Evolutionary conservation across 2,888 invertebrate genomes (phyloP).

Genomic region (Plemyria rubiginata): DNA sequence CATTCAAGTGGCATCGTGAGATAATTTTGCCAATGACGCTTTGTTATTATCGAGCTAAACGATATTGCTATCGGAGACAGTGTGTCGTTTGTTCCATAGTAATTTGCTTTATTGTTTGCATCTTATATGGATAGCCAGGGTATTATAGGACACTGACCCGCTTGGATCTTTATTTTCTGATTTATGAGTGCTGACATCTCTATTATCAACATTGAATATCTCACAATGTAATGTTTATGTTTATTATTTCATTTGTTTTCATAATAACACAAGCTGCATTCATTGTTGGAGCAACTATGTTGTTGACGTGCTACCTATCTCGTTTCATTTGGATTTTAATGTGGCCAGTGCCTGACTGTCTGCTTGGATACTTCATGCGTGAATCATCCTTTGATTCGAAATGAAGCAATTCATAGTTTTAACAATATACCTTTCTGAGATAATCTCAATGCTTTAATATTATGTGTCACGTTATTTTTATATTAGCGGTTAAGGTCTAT

Average conservation of each 20-base stretch:
- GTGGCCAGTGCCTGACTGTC: slow-evolving; percentile 21
- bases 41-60: slow-evolving; percentile 45
- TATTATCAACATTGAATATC: slow-evolving; percentile 48
- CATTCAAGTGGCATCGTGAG: slow-evolving; percentile 27
- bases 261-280: slow-evolving; percentile 39
- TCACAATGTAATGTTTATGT: slow-evolving; percentile 36
- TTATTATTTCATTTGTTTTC: slow-evolving; percentile 38
- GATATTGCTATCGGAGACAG: slow-evolving; percentile 50
- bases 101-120: slow-evolving; percentile 67
- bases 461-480: neutral
- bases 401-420: slow-evolving; percentile 41
- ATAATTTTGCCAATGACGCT: slow-evolving; percentile 44
- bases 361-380: slow-evolving; percentile 46
- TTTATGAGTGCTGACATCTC: slow-evolving; percentile 59
- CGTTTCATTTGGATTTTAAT: slow-evolving; percentile 51
- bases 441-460: neutral
- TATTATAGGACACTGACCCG: slow-evolving; percentile 73
- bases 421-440: neutral
- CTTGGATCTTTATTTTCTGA: slow-evolving; percentile 59
- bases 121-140: slow-evolving; percentile 61
- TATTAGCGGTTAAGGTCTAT: neutral
- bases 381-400: slow-evolving; percentile 53
- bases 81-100: slow-evolving; percentile 53
- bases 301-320: neutral
- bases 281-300: slow-evolving; percentile 5